Evolutionary conservation across 2,888 invertebrate species (phyloP).

Genomic region (Sphaerophoria rueppellii): DNA sequence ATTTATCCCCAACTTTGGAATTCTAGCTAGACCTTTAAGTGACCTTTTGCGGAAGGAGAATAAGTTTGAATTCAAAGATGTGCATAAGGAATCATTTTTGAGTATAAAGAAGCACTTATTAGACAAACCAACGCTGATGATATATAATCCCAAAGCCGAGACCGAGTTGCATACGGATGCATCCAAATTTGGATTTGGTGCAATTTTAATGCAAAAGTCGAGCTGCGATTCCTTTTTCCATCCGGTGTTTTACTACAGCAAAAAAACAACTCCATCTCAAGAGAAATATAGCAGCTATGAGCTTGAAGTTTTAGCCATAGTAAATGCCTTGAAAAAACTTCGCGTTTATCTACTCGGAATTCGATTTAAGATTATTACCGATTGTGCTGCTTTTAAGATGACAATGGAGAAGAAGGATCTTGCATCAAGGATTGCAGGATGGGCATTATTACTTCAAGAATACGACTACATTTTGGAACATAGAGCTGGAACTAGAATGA

Average conservation of each 20-base stretch:
- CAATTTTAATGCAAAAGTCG: constrained; percentile 38
- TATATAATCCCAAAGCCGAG: background rate
- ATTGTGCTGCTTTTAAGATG: constrained; percentile 50
- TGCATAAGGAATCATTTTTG: too few species aligned
- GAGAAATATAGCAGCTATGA: constrained; percentile 46
- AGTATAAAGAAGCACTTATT: too few species aligned
- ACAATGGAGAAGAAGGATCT: constrained; percentile 46
- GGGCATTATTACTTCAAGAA: constrained; percentile 32
- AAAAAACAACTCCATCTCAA: constrained; percentile 10
- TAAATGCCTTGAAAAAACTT: constrained; percentile 38
- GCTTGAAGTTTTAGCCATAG: constrained; percentile 46
- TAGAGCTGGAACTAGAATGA: constrained; percentile 11
- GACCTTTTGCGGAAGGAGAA: background rate
- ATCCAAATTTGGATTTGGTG: constrained; percentile 46
- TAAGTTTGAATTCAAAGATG: background rate
- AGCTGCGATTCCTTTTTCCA: constrained; percentile 12
- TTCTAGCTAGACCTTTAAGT: background rate
- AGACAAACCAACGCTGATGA: too few species aligned
- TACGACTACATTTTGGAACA: constrained; percentile 9
- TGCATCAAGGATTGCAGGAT: constrained; percentile 22
- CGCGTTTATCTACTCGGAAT: constrained; percentile 49
- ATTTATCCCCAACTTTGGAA: too few species aligned
- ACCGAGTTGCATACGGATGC: constrained; percentile 58
- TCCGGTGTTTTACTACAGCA: constrained; percentile 24
- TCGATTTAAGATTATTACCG: constrained; percentile 37